A percentile compares a stretch with the other conserved stretches of the same genome.
Evolutionary conservation across 2,113 vertebrate species (phyloP).

Genomic region (Ceuthmochares aereus): DNA sequence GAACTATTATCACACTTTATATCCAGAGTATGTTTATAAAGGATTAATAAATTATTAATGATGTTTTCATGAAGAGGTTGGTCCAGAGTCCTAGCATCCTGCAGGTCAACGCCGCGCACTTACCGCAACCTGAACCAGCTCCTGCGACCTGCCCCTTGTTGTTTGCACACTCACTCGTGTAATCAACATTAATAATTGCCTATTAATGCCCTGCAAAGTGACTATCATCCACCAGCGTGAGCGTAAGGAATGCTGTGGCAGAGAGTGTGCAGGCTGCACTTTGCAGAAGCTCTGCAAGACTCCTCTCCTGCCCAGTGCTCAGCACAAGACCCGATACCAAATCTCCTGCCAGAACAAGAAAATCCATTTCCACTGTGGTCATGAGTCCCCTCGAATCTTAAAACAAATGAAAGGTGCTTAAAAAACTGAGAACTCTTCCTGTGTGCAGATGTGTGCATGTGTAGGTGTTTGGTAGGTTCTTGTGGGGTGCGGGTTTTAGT

Average conservation of each 20-base stretch:
- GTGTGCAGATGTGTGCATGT: background rate
- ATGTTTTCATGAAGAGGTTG: conserved; percentile 8
- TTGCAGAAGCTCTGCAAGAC: background rate
- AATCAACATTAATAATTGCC: background rate
- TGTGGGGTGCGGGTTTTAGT: background rate
- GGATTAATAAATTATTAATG: conserved; percentile 56
- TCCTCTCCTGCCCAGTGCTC: background rate
- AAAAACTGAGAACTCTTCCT: conserved; percentile 3
- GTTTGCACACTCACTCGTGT: background rate
- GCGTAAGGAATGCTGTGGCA: background rate
- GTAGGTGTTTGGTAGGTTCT: conserved; percentile 65
- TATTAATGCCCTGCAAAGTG: background rate
- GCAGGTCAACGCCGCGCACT: background rate
- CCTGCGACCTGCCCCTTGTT: background rate
- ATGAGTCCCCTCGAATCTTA: background rate
- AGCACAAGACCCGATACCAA: background rate
- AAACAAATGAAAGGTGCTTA: conserved; percentile 59
- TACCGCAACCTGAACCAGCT: background rate
- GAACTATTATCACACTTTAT: conserved; percentile 18
- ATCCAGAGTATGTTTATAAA: conserved; percentile 35
- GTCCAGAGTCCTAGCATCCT: background rate
- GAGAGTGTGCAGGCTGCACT: background rate
- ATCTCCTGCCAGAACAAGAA: background rate
- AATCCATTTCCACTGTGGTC: background rate
- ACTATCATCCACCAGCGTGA: background rate